A percentile compares a stretch with the other conserved stretches of the same genome.
Conservation (phyloP, 2,797 vertebrate genomes). For the Ciconia nigra region DNA sequence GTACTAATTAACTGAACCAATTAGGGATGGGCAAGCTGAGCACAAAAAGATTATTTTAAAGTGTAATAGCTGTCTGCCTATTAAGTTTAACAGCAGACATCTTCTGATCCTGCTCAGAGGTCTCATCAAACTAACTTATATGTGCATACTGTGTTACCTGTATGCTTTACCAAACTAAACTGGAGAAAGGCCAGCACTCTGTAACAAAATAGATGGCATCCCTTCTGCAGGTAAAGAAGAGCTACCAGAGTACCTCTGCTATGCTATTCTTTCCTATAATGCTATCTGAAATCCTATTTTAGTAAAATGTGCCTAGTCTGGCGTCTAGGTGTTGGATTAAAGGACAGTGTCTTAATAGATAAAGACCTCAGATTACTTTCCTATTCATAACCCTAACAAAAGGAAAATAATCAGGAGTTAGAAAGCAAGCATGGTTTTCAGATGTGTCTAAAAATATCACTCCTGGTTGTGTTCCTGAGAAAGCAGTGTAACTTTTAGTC, state of each 20-base stretch:
- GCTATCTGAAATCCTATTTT: background rate
- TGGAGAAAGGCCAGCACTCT: background rate
- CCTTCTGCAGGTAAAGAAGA: background rate
- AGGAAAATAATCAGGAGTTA: background rate
- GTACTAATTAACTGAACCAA: background rate
- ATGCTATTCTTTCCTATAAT: background rate
- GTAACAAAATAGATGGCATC: background rate
- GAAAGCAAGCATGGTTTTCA: background rate
- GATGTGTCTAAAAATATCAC: background rate
- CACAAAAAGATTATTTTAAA: background rate
- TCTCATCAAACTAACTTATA: background rate
- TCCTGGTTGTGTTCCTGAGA: background rate
- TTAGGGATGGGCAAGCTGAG: background rate
- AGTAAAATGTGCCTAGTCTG: background rate
- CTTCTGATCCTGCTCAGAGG: background rate
- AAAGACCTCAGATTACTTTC: background rate
- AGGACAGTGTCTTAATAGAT: background rate
- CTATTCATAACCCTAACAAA: background rate
- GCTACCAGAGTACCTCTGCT: background rate
- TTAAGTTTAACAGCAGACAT: background rate
- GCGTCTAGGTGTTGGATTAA: background rate
- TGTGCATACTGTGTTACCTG: background rate
- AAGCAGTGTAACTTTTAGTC: background rate
- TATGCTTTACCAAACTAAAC: background rate
- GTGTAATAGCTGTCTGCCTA: background rate